phyloP scores from a whole-genome alignment of 1,140 invertebrate species.

The Dufourea novaeangliae region DNA sequence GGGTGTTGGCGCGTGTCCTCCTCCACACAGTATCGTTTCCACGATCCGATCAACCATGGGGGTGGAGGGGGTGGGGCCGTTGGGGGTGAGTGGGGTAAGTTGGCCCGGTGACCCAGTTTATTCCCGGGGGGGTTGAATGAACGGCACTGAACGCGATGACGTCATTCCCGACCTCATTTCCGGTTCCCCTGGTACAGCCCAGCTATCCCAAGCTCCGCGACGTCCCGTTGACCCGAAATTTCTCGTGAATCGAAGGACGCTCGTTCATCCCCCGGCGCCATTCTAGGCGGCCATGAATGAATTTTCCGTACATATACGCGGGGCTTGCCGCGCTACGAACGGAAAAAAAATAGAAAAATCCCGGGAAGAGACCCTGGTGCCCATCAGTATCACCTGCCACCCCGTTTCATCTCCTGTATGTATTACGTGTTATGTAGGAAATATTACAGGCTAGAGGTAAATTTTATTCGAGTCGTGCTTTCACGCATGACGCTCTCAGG shows the following conservation, averaged over 20 bases:
- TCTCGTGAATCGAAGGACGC: conserved; percentile 75
- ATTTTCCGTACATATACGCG: conserved; percentile 51
- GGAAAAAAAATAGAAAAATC: too few relatives aligned
- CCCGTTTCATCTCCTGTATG: too few relatives aligned
- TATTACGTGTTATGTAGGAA: too few relatives aligned
- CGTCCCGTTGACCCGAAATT: conserved; percentile 72
- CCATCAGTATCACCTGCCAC: background rate
- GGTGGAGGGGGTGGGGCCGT: too few relatives aligned
- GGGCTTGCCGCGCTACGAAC: background rate
- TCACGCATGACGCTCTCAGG: too few relatives aligned
- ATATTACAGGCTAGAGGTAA: too few relatives aligned
- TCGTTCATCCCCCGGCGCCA: conserved; percentile 68
- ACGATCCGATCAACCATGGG: conserved; percentile 22
- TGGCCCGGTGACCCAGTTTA: conserved; percentile 70
- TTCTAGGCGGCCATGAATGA: conserved; percentile 59
- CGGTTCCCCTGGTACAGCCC: conserved; percentile 72
- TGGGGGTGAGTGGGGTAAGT: conserved; percentile 31
- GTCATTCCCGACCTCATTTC: conserved; percentile 76
- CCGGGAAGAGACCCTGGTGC: background rate
- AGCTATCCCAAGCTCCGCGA: conserved; percentile 66
- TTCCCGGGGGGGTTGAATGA: conserved; percentile 75
- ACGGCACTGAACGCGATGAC: conserved; percentile 71
- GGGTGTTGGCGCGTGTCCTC: conserved; percentile 8
- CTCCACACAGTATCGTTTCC: conserved; percentile 34
- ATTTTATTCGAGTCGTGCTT: too few relatives aligned